Base-by-base conservation (phyloP, 1,140 invertebrate genomes). In the Ostrea denselamellosa region DNA sequence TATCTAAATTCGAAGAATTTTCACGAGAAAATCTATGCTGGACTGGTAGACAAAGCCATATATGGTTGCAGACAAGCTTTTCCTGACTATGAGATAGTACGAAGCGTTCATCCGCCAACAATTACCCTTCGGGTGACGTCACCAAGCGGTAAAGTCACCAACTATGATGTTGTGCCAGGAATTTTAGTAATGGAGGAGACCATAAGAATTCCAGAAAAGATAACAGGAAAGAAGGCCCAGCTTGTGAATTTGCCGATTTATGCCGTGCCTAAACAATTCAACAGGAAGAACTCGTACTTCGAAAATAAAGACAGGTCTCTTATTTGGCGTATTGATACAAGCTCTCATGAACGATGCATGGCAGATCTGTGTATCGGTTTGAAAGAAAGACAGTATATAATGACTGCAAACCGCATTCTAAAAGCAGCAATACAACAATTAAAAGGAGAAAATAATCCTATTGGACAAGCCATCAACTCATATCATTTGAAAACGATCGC, bases 401-500 rank as follows among this genome's bases (percentile, higher is more conserved):
- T 85, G 85, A 85, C 85, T n/a, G 85, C 85, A 12, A 85, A 68
- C 52, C 58, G 85, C 62, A 85, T 85, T 19, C 25, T 85, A 0
- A 85, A 85, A 68, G 1, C 28, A 12, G 85, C 12, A 10, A 52
- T 77, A 17, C 25, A 34, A 77, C 9, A 22, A 10, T 25, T 77
- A 14, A 12, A 77, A 17, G 14, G 28, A 34, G 25, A 34, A 34
- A 22, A 77, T 12, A 34, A 77, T 14, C 68, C 22, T 9, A 22
- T 77, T 34, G 58, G 58, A 9, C 22, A 68, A 8, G 19, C 68
- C 8, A 68, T 65, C n/a, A 85, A 71, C 14, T 85, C 85, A 9
- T 85, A 85, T 34, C 58, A 85, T n/a, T 71, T 85, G 85, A 85
- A 85, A 71, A 85, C 62, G 7, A 71, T 85, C 19, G 85, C 85